Conservation (phyloP, 2,113 vertebrate genomes). For the Coreoperca whiteheadi region DNA sequence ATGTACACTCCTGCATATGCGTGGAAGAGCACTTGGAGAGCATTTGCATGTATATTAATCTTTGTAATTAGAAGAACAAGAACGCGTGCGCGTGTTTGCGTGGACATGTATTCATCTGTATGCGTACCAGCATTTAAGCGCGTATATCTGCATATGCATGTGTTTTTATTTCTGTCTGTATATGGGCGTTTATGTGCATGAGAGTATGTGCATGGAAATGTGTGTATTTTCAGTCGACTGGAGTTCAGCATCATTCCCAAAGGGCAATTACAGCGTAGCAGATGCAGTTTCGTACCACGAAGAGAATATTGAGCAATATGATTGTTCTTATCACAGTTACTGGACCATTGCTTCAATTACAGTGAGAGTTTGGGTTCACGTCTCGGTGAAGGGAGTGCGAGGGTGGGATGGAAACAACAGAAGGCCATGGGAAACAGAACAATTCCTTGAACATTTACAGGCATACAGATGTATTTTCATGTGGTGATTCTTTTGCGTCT, state of each 20-base stretch:
- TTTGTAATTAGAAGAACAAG: constrained; percentile 22
- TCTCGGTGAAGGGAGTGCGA: constrained; percentile 41
- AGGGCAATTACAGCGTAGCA: constrained; percentile 65
- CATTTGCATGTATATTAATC: constrained; percentile 38
- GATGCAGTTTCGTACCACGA: constrained; percentile 60
- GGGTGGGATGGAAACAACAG: constrained; percentile 30
- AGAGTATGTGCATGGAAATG: constrained; percentile 21
- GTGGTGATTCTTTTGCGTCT: neutral
- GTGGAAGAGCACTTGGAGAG: neutral
- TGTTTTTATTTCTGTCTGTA: neutral
- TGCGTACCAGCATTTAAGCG: constrained; percentile 1
- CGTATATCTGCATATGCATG: neutral
- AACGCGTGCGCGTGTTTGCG: neutral
- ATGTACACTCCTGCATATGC: neutral
- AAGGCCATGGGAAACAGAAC: constrained; percentile 56
- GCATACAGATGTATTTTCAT: constrained; percentile 16
- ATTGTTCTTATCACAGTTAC: constrained; percentile 71
- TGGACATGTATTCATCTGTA: constrained; percentile 1
- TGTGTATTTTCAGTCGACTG: constrained; percentile 50
- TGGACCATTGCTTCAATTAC: constrained; percentile 74
- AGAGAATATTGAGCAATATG: constrained; percentile 71
- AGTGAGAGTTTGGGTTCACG: constrained; percentile 52
- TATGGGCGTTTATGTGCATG: neutral
- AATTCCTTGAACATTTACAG: constrained; percentile 27
- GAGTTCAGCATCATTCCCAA: constrained; percentile 59